phyloP scores from a whole-genome alignment of 2,888 invertebrate genomes.

The Pseudococcus longispinus region DNA sequence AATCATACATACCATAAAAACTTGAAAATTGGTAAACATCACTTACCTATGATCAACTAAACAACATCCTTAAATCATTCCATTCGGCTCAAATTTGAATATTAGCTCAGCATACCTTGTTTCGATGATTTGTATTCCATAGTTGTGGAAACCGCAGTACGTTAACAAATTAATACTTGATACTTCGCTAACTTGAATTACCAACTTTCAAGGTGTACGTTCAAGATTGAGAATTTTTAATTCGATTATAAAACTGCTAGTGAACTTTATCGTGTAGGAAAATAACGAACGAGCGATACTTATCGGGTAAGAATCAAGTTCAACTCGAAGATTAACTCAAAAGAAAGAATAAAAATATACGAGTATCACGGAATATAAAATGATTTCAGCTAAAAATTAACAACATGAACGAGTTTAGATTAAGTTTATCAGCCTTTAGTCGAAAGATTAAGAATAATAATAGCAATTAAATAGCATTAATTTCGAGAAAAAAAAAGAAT shows the following conservation, averaged over 20 bases:
- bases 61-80: conserved; percentile 13
- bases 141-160: neutral
- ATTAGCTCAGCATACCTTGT: conserved; percentile 19
- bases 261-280: neutral
- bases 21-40: neutral
- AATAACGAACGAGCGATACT: neutral
- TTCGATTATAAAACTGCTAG: neutral
- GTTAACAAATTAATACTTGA: neutral
- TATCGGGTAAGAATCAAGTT: neutral
- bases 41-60: conserved; percentile 20
- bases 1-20: conserved; percentile 23
- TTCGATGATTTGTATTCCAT: neutral
- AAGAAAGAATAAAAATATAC: neutral
- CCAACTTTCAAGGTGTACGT: neutral
- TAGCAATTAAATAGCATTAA: neutral
- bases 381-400: neutral
- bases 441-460: conserved; percentile 10
- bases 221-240: neutral
- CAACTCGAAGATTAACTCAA: neutral
- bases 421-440: conserved; percentile 34
- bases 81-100: neutral
- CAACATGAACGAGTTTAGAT: neutral
- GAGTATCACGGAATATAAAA: neutral
- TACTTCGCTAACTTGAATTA: neutral
- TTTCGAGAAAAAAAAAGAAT: conserved; percentile 9